A percentile compares a stretch with the other conserved stretches of the same genome.
Evolutionary conservation across 2,888 invertebrate species (phyloP).

Genomic region (Sclerodermus sp.): DNA sequence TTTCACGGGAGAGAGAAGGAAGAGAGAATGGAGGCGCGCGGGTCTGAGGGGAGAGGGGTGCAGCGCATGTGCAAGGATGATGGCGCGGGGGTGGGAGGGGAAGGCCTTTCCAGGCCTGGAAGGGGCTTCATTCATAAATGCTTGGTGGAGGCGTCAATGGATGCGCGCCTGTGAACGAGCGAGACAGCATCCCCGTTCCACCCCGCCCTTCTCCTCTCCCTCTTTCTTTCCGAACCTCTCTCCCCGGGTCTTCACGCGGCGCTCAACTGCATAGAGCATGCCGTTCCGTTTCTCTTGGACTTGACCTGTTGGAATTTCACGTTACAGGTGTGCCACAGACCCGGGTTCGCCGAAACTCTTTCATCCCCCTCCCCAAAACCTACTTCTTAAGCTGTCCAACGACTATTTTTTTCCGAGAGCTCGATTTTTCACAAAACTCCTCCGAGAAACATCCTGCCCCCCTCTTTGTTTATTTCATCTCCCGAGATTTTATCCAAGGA

Average conservation of each 20-base stretch:
- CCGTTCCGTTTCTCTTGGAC: neutral
- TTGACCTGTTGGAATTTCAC: conserved; percentile 21
- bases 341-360: conserved; percentile 6
- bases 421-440: too few species aligned
- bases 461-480: too few species aligned
- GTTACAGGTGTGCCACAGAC: conserved; percentile 19
- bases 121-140: conserved; percentile 52
- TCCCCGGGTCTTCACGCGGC: neutral
- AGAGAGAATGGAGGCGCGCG: too few species aligned
- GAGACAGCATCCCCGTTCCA: conserved; percentile 33
- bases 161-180: conserved; percentile 45
- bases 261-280: neutral
- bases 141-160: conserved; percentile 52
- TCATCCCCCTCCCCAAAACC: too few species aligned
- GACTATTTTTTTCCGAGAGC: too few species aligned
- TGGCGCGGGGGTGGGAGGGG: conserved; percentile 5
- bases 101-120: conserved; percentile 6
- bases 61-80: conserved; percentile 17
- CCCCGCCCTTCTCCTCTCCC: neutral
- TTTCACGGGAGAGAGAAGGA: neutral
- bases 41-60: neutral
- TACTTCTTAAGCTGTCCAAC: too few species aligned
- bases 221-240: neutral
- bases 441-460: too few species aligned
- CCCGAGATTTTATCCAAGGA: too few species aligned